Evolutionary conservation across 53 echinoderm and acorn worm species (phyloP), one percentile per base, ranked within the genome.

Genomic region (Mesocentrotus franciscanus): DNA sequence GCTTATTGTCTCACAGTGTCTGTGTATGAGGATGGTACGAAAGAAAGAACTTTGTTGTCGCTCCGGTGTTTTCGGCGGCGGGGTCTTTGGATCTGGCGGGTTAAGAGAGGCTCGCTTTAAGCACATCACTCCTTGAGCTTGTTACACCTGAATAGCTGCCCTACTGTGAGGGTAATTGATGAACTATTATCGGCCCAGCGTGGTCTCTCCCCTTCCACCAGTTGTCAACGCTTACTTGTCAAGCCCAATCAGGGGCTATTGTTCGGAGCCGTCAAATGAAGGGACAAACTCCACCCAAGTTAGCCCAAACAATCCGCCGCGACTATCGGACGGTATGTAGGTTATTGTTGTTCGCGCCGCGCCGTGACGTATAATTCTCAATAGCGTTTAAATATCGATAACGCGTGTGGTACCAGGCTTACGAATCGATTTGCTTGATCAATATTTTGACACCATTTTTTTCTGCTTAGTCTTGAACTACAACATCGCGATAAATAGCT

Each of bases 231-330:
- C 87, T 62, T 87, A 87, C 95, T 94, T 94, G 95, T 94, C 95
- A 94, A 87, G 95, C 95, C 95, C 87, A 94, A 94, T 94, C 95
- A 94, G 87, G 56, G 55, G 17, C 95, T 87, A 94, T 94, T 94
- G 95, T 94, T 85, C 94, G 66, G 34, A 94, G 72, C 95, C 95
- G 85, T 94, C 95, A 94, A 94, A 55, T 42, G 70, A 85, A 85
- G 87, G 10, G 49, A 42, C 18, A 27, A 33, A 18, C 94, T 92
- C 94, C 94, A 59, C 61, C 94, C 94, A 71, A 32, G 56, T 87
- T 87, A 29, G 75, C 30, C 84, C 76, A 59, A 60, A 94, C 94
- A 93, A 93, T 93, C 75, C 75, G 27, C 76, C 76, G 13, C 42
- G 30, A 20, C 15, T 16, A 64, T 64, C 42, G 42, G 81, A 17